Base-by-base conservation (phyloP, 2,797 vertebrate species). In the Spheniscus humboldti region DNA sequence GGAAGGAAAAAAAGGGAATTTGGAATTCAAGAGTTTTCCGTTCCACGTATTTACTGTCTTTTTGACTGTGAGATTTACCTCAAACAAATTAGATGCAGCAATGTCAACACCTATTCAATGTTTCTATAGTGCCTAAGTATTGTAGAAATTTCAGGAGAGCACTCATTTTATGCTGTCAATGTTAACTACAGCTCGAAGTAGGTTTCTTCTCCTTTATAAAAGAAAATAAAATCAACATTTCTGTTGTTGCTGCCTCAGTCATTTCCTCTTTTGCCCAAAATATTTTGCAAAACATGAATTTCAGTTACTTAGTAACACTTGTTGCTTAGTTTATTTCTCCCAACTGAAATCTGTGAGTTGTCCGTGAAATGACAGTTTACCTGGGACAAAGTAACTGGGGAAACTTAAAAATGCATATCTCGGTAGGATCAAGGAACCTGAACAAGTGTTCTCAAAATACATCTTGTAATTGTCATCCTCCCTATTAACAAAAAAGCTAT, bases 331-430 rank as follows among this genome's bases (percentile, higher is more conserved):
- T 57, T 80, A 43, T 76, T 81, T 82, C 47, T 86, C 19, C 30
- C 37, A 37, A 10, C 5, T 39, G 37, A 71, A 75, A 79, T 48
- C 24, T 35, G 2, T 2, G 7, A 73, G 56, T 64, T 45, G 18
- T 64, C 35, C 3, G 4, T 31, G 15, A 86, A 56, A 48, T 11
- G 4, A 64, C 31, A 48, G 7, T 57, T 79, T 43, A 63, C 10
- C 7, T 55, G 33, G n/a, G 56, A 41, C 11, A 59, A 69, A 84
- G 22, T 56, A 82, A 86, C 24, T 7, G 12, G 67, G 63, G 43
- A 79, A 66, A 67, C 28, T 23, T 63, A 41, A 55, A 55, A 64
- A 62, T 0, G 1, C 0, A 0, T 37, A 27, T 55, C 28, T 59
- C 25, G 24, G n/a, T 35, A 88, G 23, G 37, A 50, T 33, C 15